A percentile compares a stretch with the other conserved stretches of the same genome.
These are phyloP conservation scores for Ursus arctos DNA, from an alignment of 2,113 vertebrate genomes.

Conservation along the genomic window DNA sequence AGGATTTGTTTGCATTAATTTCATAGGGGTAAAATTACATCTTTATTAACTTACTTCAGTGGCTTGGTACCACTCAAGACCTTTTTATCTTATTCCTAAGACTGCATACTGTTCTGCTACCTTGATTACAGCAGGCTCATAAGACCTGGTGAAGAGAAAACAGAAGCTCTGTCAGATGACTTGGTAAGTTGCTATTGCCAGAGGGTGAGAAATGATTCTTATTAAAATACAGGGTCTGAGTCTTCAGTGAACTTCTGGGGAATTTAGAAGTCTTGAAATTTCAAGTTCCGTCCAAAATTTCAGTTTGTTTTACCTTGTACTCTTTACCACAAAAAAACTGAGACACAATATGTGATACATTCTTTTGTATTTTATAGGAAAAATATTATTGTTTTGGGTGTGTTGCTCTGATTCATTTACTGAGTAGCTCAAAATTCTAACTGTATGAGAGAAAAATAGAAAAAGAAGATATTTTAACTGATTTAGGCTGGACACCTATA, in stretches of 20 bases:
- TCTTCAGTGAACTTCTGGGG: not conserved
- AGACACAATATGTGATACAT: not conserved
- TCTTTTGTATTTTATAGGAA: not conserved
- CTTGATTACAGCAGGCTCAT: not conserved
- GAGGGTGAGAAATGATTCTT: not conserved
- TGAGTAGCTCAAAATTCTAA: not conserved
- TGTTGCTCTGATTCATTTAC: not conserved
- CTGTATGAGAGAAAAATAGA: not conserved
- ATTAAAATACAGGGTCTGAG: not conserved
- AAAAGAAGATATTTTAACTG: not conserved
- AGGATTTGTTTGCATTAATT: not conserved
- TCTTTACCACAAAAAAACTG: not conserved
- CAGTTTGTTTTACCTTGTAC: not conserved
- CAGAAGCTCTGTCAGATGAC: not conserved
- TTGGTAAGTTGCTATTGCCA: not conserved
- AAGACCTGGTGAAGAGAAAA: not conserved
- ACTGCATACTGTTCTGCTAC: not conserved
- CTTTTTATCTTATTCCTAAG: conserved; percentile 8
- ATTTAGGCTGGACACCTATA: not conserved
- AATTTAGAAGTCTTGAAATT: conserved; percentile 8
- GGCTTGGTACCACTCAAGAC: not conserved
- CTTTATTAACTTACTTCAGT: conserved; percentile 27
- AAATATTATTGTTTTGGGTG: not conserved
- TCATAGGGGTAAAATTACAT: not conserved
- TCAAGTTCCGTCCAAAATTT: not conserved